phyloP scores from a whole-genome alignment of 2,888 invertebrate genomes.

The Colostygia pectinataria region DNA sequence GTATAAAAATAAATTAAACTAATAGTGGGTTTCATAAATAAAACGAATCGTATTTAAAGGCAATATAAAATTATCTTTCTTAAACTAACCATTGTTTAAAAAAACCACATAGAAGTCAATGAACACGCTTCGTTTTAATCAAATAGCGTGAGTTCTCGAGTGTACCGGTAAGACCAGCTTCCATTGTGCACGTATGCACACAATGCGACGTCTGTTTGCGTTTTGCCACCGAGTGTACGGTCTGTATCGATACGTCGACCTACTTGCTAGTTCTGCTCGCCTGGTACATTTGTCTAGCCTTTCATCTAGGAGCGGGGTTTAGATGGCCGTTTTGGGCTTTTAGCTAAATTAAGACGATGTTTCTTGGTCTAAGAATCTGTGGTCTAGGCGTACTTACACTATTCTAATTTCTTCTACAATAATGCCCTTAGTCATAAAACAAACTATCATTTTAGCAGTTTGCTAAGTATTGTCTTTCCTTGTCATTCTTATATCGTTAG shows the following conservation, averaged over 20 bases:
- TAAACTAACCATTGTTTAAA: constrained; percentile 7
- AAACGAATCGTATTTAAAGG: no score
- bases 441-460: no score
- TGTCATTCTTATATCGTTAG: no score
- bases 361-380: neutral
- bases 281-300: constrained; percentile 45
- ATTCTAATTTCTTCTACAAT: no score
- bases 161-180: constrained; percentile 23
- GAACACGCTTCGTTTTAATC: constrained; percentile 12
- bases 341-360: constrained; percentile 1
- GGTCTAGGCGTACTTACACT: no score
- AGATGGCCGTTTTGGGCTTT: constrained; percentile 11
- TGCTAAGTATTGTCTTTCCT: no score
- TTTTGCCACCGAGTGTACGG: constrained; percentile 33
- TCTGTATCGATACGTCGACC: constrained; percentile 43
- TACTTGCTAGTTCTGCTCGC: constrained; percentile 43
- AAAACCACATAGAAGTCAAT: constrained; percentile 5
- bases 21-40: no score
- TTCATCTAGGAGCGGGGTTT: constrained; percentile 35
- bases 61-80: neutral
- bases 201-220: constrained; percentile 35
- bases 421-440: no score
- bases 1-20: no score
- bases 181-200: constrained; percentile 35
- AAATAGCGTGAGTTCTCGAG: constrained; percentile 15